Evolutionary conservation across 2,888 invertebrate species (phyloP).

Genomic region (Strigamia transsilvanica): DNA sequence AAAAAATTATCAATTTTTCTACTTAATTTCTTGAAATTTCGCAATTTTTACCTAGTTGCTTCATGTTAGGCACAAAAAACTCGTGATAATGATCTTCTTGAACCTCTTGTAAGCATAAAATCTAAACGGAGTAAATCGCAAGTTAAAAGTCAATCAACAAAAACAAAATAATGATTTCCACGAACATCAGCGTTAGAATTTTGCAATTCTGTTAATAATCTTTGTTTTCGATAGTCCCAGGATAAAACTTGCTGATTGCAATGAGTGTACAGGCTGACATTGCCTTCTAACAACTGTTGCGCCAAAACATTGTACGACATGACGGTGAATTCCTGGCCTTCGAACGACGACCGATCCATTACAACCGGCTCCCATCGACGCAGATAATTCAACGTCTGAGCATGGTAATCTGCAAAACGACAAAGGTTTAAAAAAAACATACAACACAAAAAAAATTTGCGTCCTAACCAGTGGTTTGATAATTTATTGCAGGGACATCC

Average conservation of each 20-base stretch:
- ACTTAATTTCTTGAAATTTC: not conserved
- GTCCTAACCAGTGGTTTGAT: constrained; percentile 9
- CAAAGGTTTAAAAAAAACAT: not conserved
- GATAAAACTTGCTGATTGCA: constrained; percentile 70
- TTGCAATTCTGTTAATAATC: constrained; percentile 70
- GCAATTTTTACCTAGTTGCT: constrained; percentile 63
- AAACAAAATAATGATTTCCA: constrained; percentile 57
- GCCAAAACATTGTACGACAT: constrained; percentile 90
- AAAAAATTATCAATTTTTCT: constrained; percentile 50
- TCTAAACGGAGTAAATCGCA: constrained; percentile 66
- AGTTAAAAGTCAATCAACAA: constrained; percentile 44
- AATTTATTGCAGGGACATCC: not conserved
- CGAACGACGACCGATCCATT: not conserved
- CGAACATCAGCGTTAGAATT: constrained; percentile 71
- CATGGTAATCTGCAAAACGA: not conserved
- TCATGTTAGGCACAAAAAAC: constrained; percentile 69
- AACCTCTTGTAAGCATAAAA: constrained; percentile 90
- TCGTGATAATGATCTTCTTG: constrained; percentile 76
- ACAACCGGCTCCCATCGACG: constrained; percentile 44
- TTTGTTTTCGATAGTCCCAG: constrained; percentile 75
- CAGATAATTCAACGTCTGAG: not conserved
- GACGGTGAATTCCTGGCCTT: constrained; percentile 70
- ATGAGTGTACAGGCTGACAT: constrained; percentile 75
- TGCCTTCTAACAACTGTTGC: constrained; percentile 78
- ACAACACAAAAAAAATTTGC: not conserved